phyloP scores from a whole-genome alignment of 2,888 invertebrate species.

The Stomorhina lunata region DNA sequence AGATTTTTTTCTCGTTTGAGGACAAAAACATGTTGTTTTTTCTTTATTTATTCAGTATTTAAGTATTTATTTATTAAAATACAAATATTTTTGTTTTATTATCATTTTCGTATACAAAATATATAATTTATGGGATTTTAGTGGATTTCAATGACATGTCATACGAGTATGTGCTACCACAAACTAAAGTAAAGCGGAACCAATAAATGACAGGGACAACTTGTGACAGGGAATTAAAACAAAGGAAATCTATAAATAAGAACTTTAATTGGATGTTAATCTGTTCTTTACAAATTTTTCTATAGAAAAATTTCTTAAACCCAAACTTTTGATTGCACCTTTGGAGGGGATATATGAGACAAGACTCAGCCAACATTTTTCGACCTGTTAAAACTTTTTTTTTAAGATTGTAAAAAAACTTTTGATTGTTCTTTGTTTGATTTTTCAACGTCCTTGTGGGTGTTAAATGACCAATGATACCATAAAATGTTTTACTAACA shows the following conservation, averaged over 20 bases:
- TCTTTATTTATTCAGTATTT: slow-evolving; percentile 21
- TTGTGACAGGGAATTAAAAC: not conserved
- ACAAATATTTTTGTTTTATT: slow-evolving; percentile 54
- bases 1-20: not conserved
- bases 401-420: not conserved
- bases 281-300: no score
- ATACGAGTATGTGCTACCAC: slow-evolving; percentile 5
- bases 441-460: slow-evolving; percentile 59
- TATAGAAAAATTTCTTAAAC: no score
- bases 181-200: not conserved
- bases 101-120: not conserved
- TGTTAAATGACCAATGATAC: slow-evolving; percentile 67
- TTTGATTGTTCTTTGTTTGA: not conserved
- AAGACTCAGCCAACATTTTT: no score
- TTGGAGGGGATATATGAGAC: no score
- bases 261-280: not conserved
- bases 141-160: slow-evolving; percentile 33
- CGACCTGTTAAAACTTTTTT: not conserved
- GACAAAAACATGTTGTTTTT: slow-evolving; percentile 22
- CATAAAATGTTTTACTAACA: slow-evolving; percentile 68
- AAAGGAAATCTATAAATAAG: not conserved
- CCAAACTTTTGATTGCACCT: no score
- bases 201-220: not conserved
- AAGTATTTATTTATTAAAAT: slow-evolving; percentile 59
- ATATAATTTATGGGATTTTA: slow-evolving; percentile 55